phyloP scores from a whole-genome alignment of 2,797 vertebrate genomes.

The Octomys mimax region DNA sequence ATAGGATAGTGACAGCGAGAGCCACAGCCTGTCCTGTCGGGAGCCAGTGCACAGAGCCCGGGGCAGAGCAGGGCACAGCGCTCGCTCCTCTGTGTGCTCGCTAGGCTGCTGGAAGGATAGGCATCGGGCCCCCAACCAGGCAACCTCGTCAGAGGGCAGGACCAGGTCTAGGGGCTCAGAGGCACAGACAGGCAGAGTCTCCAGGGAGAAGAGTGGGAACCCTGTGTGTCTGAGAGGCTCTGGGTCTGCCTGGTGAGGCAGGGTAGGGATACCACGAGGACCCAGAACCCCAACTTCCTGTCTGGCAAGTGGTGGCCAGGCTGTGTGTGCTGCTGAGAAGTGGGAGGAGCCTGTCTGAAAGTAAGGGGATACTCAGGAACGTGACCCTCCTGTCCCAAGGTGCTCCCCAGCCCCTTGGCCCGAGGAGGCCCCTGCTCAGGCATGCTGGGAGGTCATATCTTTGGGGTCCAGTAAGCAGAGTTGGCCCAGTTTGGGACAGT shows the following conservation, averaged over 20 bases:
- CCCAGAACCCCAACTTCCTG: too few species aligned
- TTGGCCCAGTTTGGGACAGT: not conserved
- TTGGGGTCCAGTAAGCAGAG: not conserved
- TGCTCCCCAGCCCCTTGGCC: accelerated
- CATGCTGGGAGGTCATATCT: not conserved
- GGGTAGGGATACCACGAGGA: not conserved
- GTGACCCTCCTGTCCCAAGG: not conserved
- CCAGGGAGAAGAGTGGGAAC: not conserved
- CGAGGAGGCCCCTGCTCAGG: not conserved
- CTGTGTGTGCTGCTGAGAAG: not conserved
- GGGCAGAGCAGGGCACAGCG: not conserved
- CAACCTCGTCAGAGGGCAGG: not conserved
- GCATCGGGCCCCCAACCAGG: accelerated
- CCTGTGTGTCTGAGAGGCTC: not conserved
- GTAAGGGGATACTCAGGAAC: too few species aligned
- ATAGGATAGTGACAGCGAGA: accelerated
- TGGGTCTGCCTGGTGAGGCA: accelerated
- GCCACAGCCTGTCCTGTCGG: not conserved
- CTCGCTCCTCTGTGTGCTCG: not conserved
- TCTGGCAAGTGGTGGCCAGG: not conserved
- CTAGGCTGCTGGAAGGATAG: too few species aligned
- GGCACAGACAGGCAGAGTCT: too few species aligned
- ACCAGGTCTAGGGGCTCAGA: not conserved
- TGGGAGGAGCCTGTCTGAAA: not conserved
- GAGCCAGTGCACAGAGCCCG: not conserved